phyloP scores from a whole-genome alignment of 2,113 vertebrate species.

The Cyprinodon variegatus region DNA sequence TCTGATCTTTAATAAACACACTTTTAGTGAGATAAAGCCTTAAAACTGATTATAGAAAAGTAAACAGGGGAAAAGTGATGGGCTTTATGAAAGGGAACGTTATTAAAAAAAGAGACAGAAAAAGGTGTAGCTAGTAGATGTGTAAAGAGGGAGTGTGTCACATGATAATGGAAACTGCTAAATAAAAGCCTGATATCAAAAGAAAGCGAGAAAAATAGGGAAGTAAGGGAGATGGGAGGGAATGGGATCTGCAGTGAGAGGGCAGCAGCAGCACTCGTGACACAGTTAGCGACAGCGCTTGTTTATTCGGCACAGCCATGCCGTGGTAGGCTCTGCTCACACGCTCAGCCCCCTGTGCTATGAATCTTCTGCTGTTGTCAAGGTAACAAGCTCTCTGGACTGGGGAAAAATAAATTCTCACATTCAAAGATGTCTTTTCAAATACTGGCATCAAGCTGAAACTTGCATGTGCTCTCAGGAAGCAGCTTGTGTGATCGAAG shows the following conservation, averaged over 20 bases:
- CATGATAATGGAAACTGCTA: conserved; percentile 31
- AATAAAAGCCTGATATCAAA: conserved; percentile 54
- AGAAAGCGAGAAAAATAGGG: conserved; percentile 36
- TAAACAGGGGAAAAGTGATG: conserved; percentile 1
- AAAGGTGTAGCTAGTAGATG: conserved; percentile 25
- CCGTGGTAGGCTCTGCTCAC: conserved; percentile 63
- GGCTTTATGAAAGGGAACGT: background rate
- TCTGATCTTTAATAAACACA: conserved; percentile 14
- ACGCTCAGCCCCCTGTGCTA: conserved; percentile 62
- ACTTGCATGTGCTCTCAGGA: conserved; percentile 34
- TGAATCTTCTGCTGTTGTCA: conserved; percentile 80
- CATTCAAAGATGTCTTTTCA: conserved; percentile 67
- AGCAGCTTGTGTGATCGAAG: conserved; percentile 22
- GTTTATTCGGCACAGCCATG: conserved; percentile 74
- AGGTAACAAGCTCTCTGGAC: conserved; percentile 78
- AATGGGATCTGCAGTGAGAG: conserved; percentile 51
- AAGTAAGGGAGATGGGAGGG: conserved; percentile 19
- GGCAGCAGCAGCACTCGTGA: conserved; percentile 69
- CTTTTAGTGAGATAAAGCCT: conserved; percentile 4
- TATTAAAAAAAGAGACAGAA: conserved; percentile 15
- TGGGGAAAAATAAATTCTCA: conserved; percentile 45
- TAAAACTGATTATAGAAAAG: background rate
- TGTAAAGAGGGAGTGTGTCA: conserved; percentile 24
- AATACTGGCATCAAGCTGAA: conserved; percentile 60
- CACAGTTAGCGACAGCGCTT: conserved; percentile 73